phyloP scores from a whole-genome alignment of 2,797 vertebrate genomes.

The Gymnocypris eckloni region DNA sequence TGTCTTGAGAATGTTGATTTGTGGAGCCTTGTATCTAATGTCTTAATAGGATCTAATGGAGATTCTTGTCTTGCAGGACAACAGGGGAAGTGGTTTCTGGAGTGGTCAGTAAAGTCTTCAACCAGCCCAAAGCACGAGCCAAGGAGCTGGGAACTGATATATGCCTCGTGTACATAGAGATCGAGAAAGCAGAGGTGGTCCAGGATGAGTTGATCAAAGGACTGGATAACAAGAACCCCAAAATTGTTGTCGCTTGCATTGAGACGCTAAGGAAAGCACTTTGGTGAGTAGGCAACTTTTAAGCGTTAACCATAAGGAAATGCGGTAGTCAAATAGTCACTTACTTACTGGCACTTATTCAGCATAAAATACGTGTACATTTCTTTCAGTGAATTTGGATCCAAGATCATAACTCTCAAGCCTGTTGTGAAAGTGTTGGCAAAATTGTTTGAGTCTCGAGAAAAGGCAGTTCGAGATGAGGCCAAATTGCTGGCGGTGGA shows the following conservation, averaged over 20 bases:
- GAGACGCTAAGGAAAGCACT: constrained; percentile 91
- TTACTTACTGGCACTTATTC: constrained; percentile 5
- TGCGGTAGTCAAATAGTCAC: constrained; percentile 30
- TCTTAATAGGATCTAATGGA: constrained; percentile 22
- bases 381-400: constrained; percentile 91
- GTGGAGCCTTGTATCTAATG: not conserved
- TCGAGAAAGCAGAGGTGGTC: constrained; percentile 92
- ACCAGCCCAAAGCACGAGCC: constrained; percentile 97
- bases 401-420: constrained; percentile 94
- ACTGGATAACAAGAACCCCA: constrained; percentile 97
- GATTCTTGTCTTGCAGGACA: constrained; percentile 81
- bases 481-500: constrained; percentile 94
- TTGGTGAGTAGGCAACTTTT: constrained; percentile 78
- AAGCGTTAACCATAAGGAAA: constrained; percentile 27
- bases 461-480: constrained; percentile 96
- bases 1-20: not conserved
- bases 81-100: constrained; percentile 94
- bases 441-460: constrained; percentile 98
- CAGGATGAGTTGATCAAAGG: constrained; percentile 97
- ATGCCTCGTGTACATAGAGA: constrained; percentile 96
- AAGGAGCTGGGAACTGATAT: constrained; percentile 95
- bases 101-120: constrained; percentile 97
- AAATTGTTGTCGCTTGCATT: constrained; percentile 91
- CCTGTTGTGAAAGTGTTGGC: constrained; percentile 95
- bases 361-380: not conserved